Base-by-base conservation (phyloP, 2,113 vertebrate genomes). In the Cacatua alba region DNA sequence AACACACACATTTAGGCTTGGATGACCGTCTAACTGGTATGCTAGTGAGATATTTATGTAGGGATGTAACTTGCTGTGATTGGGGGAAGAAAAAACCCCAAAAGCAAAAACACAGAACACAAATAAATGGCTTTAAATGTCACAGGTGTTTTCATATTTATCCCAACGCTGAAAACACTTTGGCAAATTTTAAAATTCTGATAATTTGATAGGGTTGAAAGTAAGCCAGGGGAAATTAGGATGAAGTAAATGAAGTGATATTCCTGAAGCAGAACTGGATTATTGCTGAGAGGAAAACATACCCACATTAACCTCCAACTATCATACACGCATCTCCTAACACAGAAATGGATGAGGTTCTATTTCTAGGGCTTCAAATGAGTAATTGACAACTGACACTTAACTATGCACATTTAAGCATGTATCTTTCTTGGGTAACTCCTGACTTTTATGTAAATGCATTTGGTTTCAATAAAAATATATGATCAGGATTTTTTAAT, bases 311-410 rank as follows among this genome's bases (percentile, higher is more conserved):
- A 71, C 63, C 59, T 84, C 88, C 29, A 62, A 28, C 46, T 72
- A 21, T 33, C 51, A 53, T 16, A 72, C 4, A 6, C 20, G 53
- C 2, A 3, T 49, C 75, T 55, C 60, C 17, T 29, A 53, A 60
- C 51, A 49, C 15, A 60, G 41, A 88, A 86, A 83, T 48, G 39
- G 68, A 75, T 6, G 3, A 74, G 14, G 52, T 46, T 46, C 69
- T 96, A 64, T 81, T 90, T 90, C 74, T 70, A 93, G 68, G 46
- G 35, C 37, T 92, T 68, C 64, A 90, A 63, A 88, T 39, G 46
- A 93, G 63, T 35, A 74, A 24, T 9, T 81, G 63, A 80, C 43
- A 93, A 57, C 64, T 82, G 63, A 62, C 59, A 76, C 41, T 92
- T 75, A 57, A 63, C 37, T 65, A 59, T 17, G 20, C 24, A 78